A percentile compares a stretch with the other conserved stretches of the same genome.
Conservation (phyloP, 2,888 invertebrate species). For the Blomia tropicalis region DNA sequence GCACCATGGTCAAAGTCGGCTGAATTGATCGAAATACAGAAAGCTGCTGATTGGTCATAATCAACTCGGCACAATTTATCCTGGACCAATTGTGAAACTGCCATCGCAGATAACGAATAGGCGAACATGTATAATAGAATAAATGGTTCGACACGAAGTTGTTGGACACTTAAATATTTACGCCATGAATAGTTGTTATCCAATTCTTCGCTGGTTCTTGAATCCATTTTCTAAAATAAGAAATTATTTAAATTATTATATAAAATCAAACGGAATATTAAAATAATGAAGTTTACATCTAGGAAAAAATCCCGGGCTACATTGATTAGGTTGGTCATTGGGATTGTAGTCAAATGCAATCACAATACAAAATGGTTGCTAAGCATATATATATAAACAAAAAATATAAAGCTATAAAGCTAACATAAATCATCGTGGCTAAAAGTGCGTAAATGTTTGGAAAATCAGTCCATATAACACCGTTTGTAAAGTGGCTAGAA, state of each 20-base stretch:
- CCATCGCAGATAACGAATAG: conserved; percentile 18
- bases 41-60: conserved; percentile 5
- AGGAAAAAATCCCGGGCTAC: no score
- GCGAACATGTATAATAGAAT: conserved; percentile 20
- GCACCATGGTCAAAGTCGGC: conserved; percentile 18
- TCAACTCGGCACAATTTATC: conserved; percentile 21
- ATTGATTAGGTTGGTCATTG: no score
- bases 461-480: no score
- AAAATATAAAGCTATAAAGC: no score
- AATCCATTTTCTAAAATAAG: not conserved
- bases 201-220: not conserved
- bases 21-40: conserved; percentile 19
- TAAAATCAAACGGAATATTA: no score
- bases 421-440: no score
- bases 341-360: no score
- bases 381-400: no score
- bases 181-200: not conserved
- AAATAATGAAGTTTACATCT: no score
- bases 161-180: conserved; percentile 1
- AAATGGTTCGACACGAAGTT: conserved; percentile 22
- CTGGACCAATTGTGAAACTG: conserved; percentile 20
- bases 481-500: no score
- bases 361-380: no score
- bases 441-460: no score
- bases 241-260: not conserved